Percentiles rank a stretch among this genome's conserved stretches.
Evolutionary conservation across 2,113 vertebrate genomes (phyloP).

Genomic region (Epinephelus fuscoguttatus): DNA sequence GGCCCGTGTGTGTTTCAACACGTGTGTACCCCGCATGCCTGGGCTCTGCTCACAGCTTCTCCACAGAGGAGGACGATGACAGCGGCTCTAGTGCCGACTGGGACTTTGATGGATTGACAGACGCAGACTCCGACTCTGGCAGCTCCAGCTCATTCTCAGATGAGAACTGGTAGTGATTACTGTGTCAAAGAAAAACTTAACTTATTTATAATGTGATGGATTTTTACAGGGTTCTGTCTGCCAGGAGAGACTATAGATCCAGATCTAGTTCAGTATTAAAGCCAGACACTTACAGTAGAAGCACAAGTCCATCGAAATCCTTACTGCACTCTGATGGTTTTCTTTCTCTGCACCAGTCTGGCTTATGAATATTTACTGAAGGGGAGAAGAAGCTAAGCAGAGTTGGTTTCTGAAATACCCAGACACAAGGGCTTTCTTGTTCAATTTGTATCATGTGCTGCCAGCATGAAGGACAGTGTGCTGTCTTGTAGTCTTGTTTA

Average conservation of each 20-base stretch:
- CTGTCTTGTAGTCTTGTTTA: not conserved
- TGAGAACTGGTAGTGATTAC: slow-evolving; percentile 83
- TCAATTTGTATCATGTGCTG: not conserved
- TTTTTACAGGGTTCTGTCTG: slow-evolving; percentile 37
- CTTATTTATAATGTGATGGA: slow-evolving; percentile 8
- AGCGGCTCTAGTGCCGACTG: slow-evolving; percentile 92
- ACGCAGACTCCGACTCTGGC: slow-evolving; percentile 89
- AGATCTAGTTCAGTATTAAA: slow-evolving; percentile 31
- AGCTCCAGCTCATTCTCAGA: slow-evolving; percentile 92
- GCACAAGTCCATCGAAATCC: not conserved
- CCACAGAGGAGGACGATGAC: slow-evolving; percentile 91
- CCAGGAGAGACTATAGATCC: not conserved
- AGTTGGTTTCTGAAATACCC: not conserved
- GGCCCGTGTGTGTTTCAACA: slow-evolving; percentile 89
- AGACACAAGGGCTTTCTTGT: not conserved
- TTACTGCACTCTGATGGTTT: not conserved
- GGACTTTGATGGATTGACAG: slow-evolving; percentile 90
- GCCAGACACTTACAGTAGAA: not conserved
- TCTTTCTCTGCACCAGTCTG: not conserved
- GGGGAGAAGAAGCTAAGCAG: not conserved
- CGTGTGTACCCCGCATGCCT: slow-evolving; percentile 89
- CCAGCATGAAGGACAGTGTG: not conserved
- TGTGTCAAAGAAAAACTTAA: slow-evolving; percentile 29
- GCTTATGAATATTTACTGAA: not conserved
- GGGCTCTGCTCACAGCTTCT: slow-evolving; percentile 88